A percentile compares a stretch with the other conserved stretches of the same genome.
These are phyloP conservation scores for Cephus rjabovi DNA, from an alignment of 2,888 invertebrate species.

Conservation along the genomic window DNA sequence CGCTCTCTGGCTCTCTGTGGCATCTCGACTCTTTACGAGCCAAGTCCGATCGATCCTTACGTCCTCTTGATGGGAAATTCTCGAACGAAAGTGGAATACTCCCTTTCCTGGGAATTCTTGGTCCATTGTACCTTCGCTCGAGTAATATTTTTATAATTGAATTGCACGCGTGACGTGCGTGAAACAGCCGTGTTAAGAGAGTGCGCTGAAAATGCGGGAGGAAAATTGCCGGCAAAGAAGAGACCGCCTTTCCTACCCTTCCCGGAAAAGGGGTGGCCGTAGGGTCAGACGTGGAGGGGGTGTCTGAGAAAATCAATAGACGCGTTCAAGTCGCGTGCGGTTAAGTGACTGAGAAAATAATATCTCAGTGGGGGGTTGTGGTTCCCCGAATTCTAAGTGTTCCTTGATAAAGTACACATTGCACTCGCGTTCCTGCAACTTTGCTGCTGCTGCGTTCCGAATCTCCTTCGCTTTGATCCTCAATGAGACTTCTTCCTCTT, in stretches of 20 bases:
- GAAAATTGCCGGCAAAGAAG: constrained; percentile 44
- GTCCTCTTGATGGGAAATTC: not conserved
- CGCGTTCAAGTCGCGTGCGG: constrained; percentile 62
- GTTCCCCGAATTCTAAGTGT: not conserved
- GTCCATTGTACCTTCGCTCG: constrained; percentile 12
- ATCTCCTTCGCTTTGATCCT: not conserved
- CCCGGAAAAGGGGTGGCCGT: constrained; percentile 47
- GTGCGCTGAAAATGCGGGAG: constrained; percentile 40
- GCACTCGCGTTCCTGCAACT: not conserved
- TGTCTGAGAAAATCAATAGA: constrained; percentile 59
- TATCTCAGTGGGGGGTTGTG: constrained; percentile 53
- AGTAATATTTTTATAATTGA: constrained; percentile 55
- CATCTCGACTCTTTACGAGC: constrained; percentile 4
- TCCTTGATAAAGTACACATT: not conserved
- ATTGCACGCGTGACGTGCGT: constrained; percentile 40
- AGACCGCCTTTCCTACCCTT: constrained; percentile 28
- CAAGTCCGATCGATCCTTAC: not conserved
- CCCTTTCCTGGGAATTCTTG: not conserved
- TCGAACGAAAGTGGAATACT: not conserved
- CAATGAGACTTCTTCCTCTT: too few relatives aligned
- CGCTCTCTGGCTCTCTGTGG: not conserved
- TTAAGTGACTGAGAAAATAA: constrained; percentile 64
- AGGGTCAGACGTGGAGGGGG: constrained; percentile 25
- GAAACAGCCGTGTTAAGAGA: not conserved
- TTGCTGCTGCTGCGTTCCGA: not conserved